A percentile compares a stretch with the other conserved stretches of the same genome.
These are phyloP conservation scores for Aricia artaxerxes DNA, from an alignment of 2,888 invertebrate genomes.

Conservation along the genomic window DNA sequence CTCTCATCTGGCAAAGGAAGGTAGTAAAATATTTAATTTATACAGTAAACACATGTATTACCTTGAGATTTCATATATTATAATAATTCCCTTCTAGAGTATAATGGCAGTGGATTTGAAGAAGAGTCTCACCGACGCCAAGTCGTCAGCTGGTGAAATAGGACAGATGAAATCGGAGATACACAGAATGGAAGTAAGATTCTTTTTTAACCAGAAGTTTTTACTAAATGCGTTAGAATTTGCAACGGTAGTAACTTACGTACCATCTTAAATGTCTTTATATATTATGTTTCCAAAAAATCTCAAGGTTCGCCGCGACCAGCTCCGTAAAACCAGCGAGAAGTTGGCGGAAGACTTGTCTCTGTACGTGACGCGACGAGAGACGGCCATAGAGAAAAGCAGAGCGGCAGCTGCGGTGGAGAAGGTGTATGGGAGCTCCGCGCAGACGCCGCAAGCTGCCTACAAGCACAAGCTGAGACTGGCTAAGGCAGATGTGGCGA, in stretches of 20 bases:
- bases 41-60: too few species aligned
- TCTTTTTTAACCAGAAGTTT: not conserved
- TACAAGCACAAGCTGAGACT: constrained; percentile 70
- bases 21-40: constrained; percentile 51
- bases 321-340: constrained; percentile 67
- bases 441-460: constrained; percentile 57
- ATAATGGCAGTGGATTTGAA: constrained; percentile 86
- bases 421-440: constrained; percentile 55
- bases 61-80: too few species aligned
- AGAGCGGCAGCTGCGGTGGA: constrained; percentile 67
- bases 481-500: constrained; percentile 62
- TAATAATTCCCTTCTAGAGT: constrained; percentile 47
- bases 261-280: too few species aligned
- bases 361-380: constrained; percentile 66
- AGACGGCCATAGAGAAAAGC: constrained; percentile 64
- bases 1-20: constrained; percentile 91
- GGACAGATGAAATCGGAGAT: constrained; percentile 89
- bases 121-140: constrained; percentile 83
- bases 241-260: not conserved
- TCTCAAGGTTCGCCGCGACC: constrained; percentile 68
- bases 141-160: constrained; percentile 84
- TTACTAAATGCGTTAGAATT: not conserved
- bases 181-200: constrained; percentile 88
- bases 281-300: not conserved
- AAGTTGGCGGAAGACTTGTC: constrained; percentile 71